Evolutionary conservation across 2,888 invertebrate species (phyloP).

Genomic region (Ptychoptera contaminata): DNA sequence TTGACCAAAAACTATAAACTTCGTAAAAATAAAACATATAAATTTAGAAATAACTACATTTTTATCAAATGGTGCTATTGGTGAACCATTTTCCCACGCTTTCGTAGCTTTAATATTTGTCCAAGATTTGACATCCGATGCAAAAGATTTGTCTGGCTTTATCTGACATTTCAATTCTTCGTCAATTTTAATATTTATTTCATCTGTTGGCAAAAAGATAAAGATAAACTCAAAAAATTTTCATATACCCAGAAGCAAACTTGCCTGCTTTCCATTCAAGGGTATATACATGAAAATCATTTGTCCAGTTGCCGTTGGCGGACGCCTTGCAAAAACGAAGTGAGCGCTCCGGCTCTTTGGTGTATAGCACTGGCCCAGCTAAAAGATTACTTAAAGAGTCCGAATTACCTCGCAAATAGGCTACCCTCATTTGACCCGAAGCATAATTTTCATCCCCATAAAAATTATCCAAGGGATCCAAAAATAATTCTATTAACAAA

Average conservation of each 20-base stretch:
- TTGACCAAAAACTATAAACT: neutral
- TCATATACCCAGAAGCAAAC: constrained; percentile 18
- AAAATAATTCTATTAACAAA: constrained; percentile 36
- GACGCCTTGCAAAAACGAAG: constrained; percentile 24
- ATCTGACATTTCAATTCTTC: too few species aligned
- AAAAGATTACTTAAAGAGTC: constrained; percentile 18
- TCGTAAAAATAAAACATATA: constrained; percentile 4
- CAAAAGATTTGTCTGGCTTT: neutral
- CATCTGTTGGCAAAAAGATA: too few species aligned
- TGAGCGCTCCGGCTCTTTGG: constrained; percentile 21
- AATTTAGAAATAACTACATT: constrained; percentile 38
- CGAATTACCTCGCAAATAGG: constrained; percentile 49
- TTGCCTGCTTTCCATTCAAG: constrained; percentile 41
- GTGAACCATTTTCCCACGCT: constrained; percentile 40
- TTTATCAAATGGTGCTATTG: constrained; percentile 59
- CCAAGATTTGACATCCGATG: too few species aligned
- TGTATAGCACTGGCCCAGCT: constrained; percentile 26
- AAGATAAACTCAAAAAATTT: constrained; percentile 33
- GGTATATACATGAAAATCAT: constrained; percentile 50
- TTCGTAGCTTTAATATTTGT: constrained; percentile 23
- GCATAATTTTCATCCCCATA: constrained; percentile 44
- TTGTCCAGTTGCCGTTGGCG: constrained; percentile 32
- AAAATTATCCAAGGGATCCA: constrained; percentile 44
- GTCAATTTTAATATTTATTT: too few species aligned
- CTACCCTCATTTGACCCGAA: constrained; percentile 56